A percentile compares a stretch with the other conserved stretches of the same genome.
These are phyloP conservation scores for Xyliphius kryptos DNA, from an alignment of 2,113 vertebrate genomes.

Conservation along the genomic window DNA sequence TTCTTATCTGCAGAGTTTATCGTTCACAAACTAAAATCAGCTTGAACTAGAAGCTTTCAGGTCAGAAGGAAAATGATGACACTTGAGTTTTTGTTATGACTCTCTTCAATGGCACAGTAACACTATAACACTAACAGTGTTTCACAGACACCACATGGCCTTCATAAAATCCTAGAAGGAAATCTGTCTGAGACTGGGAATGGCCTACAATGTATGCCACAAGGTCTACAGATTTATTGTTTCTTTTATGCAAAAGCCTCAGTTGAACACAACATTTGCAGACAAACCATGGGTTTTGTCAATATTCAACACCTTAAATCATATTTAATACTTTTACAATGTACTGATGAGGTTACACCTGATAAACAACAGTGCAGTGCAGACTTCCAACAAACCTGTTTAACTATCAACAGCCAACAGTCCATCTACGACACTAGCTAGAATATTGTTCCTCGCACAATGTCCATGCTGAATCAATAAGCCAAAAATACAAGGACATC, in stretches of 20 bases:
- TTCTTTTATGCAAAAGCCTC: no score
- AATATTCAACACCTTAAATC: neutral
- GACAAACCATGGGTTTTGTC: neutral
- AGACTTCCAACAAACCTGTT: no score
- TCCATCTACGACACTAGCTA: no score
- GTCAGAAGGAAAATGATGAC: neutral
- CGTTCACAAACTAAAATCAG: neutral
- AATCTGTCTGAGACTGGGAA: neutral
- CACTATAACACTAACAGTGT: no score
- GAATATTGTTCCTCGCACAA: no score
- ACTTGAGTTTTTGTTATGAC: neutral
- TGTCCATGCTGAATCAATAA: no score
- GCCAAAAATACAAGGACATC: no score
- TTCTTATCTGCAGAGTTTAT: neutral
- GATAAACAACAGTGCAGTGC: neutral
- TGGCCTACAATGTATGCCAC: constrained; percentile 1
- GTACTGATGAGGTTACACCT: constrained; percentile 16
- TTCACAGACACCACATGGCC: no score
- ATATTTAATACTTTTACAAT: no score
- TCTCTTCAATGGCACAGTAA: neutral
- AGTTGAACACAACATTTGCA: no score
- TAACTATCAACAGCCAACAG: no score
- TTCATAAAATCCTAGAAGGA: neutral
- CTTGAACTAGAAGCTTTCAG: neutral
- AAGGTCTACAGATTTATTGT: no score